phyloP scores from a whole-genome alignment of 2,797 vertebrate genomes.

The Oreonectes daqikongensis region DNA sequence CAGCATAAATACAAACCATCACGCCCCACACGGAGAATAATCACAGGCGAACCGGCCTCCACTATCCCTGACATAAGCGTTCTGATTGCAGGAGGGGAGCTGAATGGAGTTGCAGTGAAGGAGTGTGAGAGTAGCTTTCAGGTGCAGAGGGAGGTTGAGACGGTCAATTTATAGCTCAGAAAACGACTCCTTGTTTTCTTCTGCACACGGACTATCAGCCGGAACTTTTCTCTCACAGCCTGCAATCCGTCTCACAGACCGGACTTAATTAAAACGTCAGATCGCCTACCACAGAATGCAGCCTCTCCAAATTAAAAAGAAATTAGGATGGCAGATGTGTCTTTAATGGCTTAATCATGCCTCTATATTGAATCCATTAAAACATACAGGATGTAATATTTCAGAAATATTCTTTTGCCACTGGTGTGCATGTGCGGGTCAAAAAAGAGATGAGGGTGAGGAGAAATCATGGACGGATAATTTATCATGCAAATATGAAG shows the following conservation, averaged over 20 bases:
- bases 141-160: constrained; percentile 3
- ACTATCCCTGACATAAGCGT: constrained; percentile 30
- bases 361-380: constrained; percentile 69
- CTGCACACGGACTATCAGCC: constrained; percentile 50
- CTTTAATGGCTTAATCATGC: constrained; percentile 78
- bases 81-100: constrained; percentile 12
- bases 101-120: constrained; percentile 25
- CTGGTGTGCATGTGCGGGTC: constrained; percentile 19
- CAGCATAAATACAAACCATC: constrained; percentile 15
- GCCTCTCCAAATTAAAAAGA: constrained; percentile 75
- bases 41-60: neutral
- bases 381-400: constrained; percentile 63
- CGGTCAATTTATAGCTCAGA: constrained; percentile 17
- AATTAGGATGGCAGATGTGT: constrained; percentile 79
- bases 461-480: constrained; percentile 21
- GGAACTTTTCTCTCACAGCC: constrained; percentile 41
- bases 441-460: constrained; percentile 10
- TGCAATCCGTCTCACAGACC: constrained; percentile 69
- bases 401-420: constrained; percentile 52
- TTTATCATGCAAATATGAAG: constrained; percentile 60
- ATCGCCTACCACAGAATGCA: constrained; percentile 66
- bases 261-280: constrained; percentile 77
- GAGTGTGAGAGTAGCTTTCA: constrained; percentile 25
- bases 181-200: constrained; percentile 52
- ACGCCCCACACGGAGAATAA: constrained; percentile 26